Percentiles rank a stretch among this genome's conserved stretches.
These are phyloP conservation scores for Ceratina australensis DNA, from an alignment of 1,140 invertebrate species.

Conservation along the genomic window DNA sequence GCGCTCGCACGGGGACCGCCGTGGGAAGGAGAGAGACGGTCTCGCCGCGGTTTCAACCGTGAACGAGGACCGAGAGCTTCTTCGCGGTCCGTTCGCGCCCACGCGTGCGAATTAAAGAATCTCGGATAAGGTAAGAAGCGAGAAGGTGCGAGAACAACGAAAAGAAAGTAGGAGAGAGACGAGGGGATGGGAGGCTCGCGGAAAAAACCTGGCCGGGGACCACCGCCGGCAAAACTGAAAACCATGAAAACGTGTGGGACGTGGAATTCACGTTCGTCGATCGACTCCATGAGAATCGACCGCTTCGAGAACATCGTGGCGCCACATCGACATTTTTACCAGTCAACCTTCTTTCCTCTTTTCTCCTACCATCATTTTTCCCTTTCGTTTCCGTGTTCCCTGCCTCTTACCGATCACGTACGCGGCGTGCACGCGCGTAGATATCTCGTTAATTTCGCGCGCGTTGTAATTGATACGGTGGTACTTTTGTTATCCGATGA, in stretches of 20 bases:
- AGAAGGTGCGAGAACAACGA: slow-evolving; percentile 19
- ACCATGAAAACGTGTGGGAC: slow-evolving; percentile 60
- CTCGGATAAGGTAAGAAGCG: slow-evolving; percentile 60
- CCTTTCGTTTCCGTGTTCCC: neutral
- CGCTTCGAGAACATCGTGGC: slow-evolving; percentile 53
- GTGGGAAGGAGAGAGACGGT: slow-evolving; percentile 19
- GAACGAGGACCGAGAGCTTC: slow-evolving; percentile 29
- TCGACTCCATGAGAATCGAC: slow-evolving; percentile 56
- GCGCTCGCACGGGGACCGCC: slow-evolving; percentile 28
- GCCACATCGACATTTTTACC: slow-evolving; percentile 58
- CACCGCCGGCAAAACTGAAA: slow-evolving; percentile 61
- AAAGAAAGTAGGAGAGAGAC: slow-evolving; percentile 12
- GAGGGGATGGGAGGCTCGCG: slow-evolving; percentile 12
- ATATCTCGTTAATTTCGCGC: slow-evolving; percentile 31
- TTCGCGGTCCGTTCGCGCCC: slow-evolving; percentile 59
- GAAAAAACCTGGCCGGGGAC: slow-evolving; percentile 45
- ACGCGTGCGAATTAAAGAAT: slow-evolving; percentile 71
- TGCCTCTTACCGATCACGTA: neutral
- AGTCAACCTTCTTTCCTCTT: neutral
- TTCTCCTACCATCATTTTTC: neutral
- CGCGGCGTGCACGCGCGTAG: neutral
- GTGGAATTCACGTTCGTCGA: slow-evolving; percentile 50
- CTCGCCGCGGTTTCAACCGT: neutral
- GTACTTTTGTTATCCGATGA: slow-evolving; percentile 18
- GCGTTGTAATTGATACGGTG: slow-evolving; percentile 40